Evolutionary conservation across 2,797 vertebrate species (phyloP).

Genomic region (Hafferia zeledoni): DNA sequence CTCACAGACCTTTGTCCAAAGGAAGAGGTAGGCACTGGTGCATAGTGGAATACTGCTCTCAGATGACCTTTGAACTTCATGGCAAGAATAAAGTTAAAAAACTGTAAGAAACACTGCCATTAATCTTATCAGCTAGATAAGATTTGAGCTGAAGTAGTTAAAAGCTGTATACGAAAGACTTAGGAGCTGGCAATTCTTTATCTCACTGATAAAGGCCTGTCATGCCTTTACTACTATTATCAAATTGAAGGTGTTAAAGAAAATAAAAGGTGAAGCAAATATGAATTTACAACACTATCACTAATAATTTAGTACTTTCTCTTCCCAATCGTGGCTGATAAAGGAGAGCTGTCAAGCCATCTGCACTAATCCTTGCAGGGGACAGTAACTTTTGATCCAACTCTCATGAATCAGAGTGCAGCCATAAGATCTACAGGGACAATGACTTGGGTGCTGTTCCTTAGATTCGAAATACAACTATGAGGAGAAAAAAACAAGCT

Average conservation of each 20-base stretch:
- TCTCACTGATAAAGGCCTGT: conserved; percentile 34
- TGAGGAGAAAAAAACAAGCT: neutral
- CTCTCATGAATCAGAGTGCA: neutral
- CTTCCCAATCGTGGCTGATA: neutral
- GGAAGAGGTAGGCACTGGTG: neutral
- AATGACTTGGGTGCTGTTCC: neutral
- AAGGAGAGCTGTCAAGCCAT: neutral
- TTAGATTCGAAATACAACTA: neutral
- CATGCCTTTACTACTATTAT: neutral
- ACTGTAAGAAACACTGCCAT: neutral
- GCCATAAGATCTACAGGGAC: neutral
- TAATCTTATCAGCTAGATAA: conserved; percentile 68
- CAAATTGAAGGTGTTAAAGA: conserved; percentile 4
- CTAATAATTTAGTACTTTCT: conserved; percentile 9
- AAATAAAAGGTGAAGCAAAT: neutral
- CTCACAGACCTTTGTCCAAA: neutral
- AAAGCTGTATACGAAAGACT: conserved; percentile 7
- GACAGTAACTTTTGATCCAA: neutral
- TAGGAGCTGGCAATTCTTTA: conserved; percentile 10
- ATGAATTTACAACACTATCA: neutral
- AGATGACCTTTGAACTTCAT: conserved; percentile 11
- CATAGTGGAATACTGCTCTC: neutral
- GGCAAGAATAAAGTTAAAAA: conserved; percentile 42
- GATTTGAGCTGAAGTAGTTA: neutral
- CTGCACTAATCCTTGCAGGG: neutral